phyloP scores from a whole-genome alignment of 2,888 invertebrate species.

The Chelonus formosanus region DNA sequence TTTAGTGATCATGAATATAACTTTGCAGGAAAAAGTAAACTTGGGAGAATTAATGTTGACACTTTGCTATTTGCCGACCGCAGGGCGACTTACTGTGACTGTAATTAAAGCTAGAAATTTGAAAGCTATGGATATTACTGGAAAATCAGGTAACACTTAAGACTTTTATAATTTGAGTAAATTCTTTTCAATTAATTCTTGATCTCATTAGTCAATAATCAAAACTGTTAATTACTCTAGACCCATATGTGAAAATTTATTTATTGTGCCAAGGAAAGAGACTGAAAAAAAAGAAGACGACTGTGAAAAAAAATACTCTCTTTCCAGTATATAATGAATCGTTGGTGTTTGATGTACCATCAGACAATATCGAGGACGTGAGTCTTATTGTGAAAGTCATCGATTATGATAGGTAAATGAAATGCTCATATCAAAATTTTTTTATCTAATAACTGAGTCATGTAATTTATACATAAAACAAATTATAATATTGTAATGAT shows the following conservation, averaged over 20 bases:
- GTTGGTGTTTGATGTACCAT: constrained; percentile 89
- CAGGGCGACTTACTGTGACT: constrained; percentile 88
- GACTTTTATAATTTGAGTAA: not conserved
- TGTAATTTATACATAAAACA: too few species aligned
- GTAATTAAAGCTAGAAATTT: constrained; percentile 91
- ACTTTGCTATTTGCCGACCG: constrained; percentile 89
- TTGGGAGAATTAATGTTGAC: constrained; percentile 92
- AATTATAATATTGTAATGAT: too few species aligned
- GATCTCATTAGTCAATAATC: too few species aligned
- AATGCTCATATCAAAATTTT: too few species aligned
- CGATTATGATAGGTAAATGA: constrained; percentile 84
- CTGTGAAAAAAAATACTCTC: constrained; percentile 86
- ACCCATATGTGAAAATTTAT: constrained; percentile 94
- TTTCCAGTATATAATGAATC: constrained; percentile 94
- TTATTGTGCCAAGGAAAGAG: constrained; percentile 87
- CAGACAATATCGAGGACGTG: constrained; percentile 83
- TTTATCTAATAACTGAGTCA: too few species aligned
- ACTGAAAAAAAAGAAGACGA: constrained; percentile 93
- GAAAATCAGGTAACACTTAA: constrained; percentile 79
- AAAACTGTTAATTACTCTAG: constrained; percentile 65
- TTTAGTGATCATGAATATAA: too few species aligned
- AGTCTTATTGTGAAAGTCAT: constrained; percentile 85
- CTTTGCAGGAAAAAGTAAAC: constrained; percentile 73
- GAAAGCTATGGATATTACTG: constrained; percentile 93
- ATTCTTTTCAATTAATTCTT: too few species aligned